Conservation (phyloP, 2,888 invertebrate genomes). For the Limnephilus auricula region DNA sequence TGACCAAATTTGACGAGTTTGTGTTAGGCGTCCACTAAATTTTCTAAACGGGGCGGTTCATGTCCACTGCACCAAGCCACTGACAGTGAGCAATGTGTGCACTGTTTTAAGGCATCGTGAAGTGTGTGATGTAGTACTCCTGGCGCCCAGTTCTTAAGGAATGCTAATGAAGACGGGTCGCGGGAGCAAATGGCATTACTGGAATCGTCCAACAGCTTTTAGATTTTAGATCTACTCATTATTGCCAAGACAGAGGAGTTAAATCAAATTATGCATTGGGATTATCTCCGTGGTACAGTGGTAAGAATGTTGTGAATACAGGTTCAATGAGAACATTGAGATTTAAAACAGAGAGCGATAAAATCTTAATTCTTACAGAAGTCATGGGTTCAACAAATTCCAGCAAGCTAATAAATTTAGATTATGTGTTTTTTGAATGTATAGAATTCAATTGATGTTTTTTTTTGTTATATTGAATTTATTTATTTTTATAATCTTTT, state of each 20-base stretch:
- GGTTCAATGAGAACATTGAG: not conserved
- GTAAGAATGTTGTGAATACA: not conserved
- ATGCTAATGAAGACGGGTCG: conserved; percentile 29
- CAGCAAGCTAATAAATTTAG: too few relatives aligned
- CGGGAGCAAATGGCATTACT: not conserved
- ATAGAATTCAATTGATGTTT: too few relatives aligned
- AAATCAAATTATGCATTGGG: not conserved
- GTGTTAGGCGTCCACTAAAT: not conserved
- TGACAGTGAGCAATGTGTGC: conserved; percentile 14
- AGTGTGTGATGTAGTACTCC: not conserved
- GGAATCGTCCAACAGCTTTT: not conserved
- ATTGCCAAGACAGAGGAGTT: not conserved
- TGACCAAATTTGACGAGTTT: too few relatives aligned
- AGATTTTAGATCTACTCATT: not conserved
- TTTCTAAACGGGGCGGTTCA: not conserved
- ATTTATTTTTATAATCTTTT: too few relatives aligned
- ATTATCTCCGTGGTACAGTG: not conserved
- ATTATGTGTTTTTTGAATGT: too few relatives aligned
- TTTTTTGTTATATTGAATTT: too few relatives aligned
- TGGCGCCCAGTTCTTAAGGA: not conserved
- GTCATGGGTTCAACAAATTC: too few relatives aligned
- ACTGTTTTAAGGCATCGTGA: not conserved
- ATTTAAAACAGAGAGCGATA: not conserved
- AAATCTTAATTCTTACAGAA: too few relatives aligned
- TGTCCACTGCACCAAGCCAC: not conserved